Conservation (phyloP, 2,888 invertebrate genomes). For the Apamea monoglypha region DNA sequence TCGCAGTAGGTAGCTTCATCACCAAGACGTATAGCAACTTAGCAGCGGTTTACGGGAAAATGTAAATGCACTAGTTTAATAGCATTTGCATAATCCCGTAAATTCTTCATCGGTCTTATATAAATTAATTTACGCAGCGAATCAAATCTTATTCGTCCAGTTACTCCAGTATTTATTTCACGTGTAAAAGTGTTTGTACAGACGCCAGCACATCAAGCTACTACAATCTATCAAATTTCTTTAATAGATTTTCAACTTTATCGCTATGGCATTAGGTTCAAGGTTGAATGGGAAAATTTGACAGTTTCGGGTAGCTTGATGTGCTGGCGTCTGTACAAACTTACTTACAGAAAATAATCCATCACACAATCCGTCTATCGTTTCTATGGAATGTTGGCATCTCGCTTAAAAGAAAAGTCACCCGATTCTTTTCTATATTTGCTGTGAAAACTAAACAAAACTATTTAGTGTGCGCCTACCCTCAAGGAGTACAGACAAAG, state of each 20-base stretch:
- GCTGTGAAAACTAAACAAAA: not conserved
- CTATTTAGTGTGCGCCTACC: conserved; percentile 52
- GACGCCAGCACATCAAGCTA: too few relatives aligned
- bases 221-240: too few relatives aligned
- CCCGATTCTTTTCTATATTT: conserved; percentile 3
- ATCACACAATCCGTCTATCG: not conserved
- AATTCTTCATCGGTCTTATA: not conserved
- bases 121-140: not conserved
- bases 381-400: rapidly evolving
- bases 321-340: too few relatives aligned
- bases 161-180: not conserved
- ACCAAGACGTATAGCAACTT: not conserved
- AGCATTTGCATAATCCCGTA: not conserved
- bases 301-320: too few relatives aligned
- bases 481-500: conserved; percentile 67
- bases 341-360: too few relatives aligned
- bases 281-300: too few relatives aligned
- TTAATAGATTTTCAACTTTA: too few relatives aligned
- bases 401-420: not conserved
- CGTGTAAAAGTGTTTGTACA: too few relatives aligned
- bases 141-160: not conserved
- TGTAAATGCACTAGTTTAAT: not conserved
- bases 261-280: too few relatives aligned
- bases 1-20: not conserved
- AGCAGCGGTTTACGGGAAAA: not conserved